phyloP scores from a whole-genome alignment of 2,113 vertebrate genomes.

The Hydropotes inermis region DNA sequence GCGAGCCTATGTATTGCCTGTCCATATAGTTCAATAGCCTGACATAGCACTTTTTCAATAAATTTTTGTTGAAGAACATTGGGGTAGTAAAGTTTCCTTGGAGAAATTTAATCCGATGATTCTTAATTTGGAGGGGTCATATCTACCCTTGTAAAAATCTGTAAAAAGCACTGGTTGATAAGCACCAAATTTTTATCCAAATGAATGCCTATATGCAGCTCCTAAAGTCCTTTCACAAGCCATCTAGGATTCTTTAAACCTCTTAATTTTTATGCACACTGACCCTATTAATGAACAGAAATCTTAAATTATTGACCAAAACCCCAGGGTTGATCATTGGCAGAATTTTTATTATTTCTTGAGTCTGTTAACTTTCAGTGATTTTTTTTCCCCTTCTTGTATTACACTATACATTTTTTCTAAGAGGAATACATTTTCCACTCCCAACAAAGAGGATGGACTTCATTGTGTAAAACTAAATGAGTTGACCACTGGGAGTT shows the following conservation, averaged over 20 bases:
- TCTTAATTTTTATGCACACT: conserved; percentile 16
- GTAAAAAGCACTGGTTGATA: neutral
- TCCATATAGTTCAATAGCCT: neutral
- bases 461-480: conserved; percentile 12
- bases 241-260: neutral
- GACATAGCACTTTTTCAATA: neutral
- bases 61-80: neutral
- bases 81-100: neutral
- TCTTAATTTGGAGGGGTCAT: neutral
- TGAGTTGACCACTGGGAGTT: conserved; percentile 23
- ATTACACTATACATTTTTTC: neutral
- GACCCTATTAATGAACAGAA: conserved; percentile 24
- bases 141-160: neutral
- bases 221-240: neutral
- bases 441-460: neutral
- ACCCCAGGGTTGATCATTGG: neutral
- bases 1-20: neutral
- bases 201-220: neutral
- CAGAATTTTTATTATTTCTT: conserved; percentile 41
- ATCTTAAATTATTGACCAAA: conserved; percentile 24
- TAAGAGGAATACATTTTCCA: conserved; percentile 27
- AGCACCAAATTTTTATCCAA: neutral
- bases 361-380: conserved; percentile 23
- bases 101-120: neutral
- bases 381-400: neutral